Percentiles rank a stretch among this genome's conserved stretches.
Evolutionary conservation across 2,888 invertebrate species (phyloP).

Genomic region (Mythimna ferrago): DNA sequence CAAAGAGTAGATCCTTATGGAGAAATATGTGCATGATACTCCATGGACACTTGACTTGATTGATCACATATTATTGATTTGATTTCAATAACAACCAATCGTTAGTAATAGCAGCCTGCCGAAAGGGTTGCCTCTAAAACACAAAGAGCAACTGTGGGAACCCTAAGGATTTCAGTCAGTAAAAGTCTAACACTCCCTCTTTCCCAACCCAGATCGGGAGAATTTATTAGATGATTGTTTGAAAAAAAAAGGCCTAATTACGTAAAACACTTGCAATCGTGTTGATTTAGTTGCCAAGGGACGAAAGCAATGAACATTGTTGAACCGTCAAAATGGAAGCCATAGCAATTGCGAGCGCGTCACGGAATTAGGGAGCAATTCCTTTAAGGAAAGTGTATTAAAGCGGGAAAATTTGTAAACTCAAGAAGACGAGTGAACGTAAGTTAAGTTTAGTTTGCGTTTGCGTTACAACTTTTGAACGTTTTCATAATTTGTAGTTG

Average conservation of each 20-base stretch:
- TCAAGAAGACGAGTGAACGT: constrained; percentile 25
- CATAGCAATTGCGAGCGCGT: constrained; percentile 37
- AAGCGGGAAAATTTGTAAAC: constrained; percentile 22
- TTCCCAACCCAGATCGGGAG: too few species aligned
- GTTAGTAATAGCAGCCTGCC: too few species aligned
- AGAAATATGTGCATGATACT: too few species aligned
- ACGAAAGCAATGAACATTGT: constrained; percentile 32
- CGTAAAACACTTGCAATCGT: constrained; percentile 7
- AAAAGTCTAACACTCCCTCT: neutral
- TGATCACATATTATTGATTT: too few species aligned
- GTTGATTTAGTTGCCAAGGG: constrained; percentile 15
- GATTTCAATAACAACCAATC: too few species aligned
- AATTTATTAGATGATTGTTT: too few species aligned
- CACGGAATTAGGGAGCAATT: constrained; percentile 31
- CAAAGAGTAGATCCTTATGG: too few species aligned
- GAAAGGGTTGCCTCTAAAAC: too few species aligned
- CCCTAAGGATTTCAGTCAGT: too few species aligned
- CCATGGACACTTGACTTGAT: too few species aligned
- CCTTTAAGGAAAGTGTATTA: constrained; percentile 26
- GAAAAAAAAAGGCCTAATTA: constrained; percentile 12
- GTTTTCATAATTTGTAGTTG: constrained; percentile 3
- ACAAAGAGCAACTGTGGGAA: too few species aligned
- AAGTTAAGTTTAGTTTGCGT: constrained; percentile 4
- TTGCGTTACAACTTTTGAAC: constrained; percentile 15
- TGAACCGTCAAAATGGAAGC: constrained; percentile 20